Base-by-base conservation (phyloP, 1,140 invertebrate species). In the Acromyrmex heyeri region DNA sequence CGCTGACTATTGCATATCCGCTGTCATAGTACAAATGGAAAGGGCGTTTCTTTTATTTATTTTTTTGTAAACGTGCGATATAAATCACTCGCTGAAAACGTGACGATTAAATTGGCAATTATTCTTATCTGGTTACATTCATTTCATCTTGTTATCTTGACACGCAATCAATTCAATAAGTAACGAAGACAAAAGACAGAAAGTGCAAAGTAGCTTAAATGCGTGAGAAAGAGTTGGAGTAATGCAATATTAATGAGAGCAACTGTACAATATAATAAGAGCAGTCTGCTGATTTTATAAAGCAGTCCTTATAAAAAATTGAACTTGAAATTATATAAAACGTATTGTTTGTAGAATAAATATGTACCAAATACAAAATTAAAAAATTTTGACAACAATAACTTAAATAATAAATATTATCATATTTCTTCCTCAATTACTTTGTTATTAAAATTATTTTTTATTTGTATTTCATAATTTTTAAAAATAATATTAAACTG, bases 221-320 rank as follows among this genome's bases (percentile, higher is more conserved):
- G 18, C 55, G 38, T 48, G 44, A 62, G 79, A 62, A 83, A 21
- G 18, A 21, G 3, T 48, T n/a, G 7, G 5, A 61, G 48, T 72
- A 30, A 48, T 73, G 69, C 48, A 50, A 83, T 34, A 50, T 75
- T 83, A 61, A 82, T 73, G 24, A 61, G 55, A 61, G 24, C 59
- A 34, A 73, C 38, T 21, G 12, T 6, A 30, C 48, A 14, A 53
- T 12, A 10, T 14, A 5, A 30, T 30, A 38, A 21, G 6, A 64
- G 18, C 2, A 14, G 7, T 3, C n/a, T 44, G 55, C 7, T 38
- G 21, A 3, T 44, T 76, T 61, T n/a, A 7, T 21, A 61, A 76
- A 30, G 6, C 21, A 61, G 3, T 62, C 44, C 34, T 44, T 77
- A 12, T 44, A 27, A 77, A 16, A 62, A 77, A 21, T 48, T 2